Base-by-base conservation (phyloP, 2,113 vertebrate genomes). In the Anseranas semipalmata region DNA sequence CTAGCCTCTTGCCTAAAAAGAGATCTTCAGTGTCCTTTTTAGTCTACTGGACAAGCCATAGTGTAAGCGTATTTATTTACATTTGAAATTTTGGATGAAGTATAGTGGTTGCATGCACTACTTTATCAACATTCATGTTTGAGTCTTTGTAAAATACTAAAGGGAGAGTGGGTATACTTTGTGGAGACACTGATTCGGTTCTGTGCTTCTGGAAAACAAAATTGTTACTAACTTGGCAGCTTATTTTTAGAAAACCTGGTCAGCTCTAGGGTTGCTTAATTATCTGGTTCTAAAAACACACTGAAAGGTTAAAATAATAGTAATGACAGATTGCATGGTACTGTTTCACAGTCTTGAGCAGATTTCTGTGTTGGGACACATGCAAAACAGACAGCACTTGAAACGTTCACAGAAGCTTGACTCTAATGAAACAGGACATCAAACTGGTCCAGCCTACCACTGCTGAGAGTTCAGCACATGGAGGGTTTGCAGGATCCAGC, bases 171-270 rank as follows among this genome's bases (percentile, higher is more conserved):
- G 72, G 19, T 28, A 30, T 20, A 46, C 52, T 59, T 66, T 76
- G 41, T 1, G 3, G 22, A 85, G 45, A 87, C 13, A 53, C 24
- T 0, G 0, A 62, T 62, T 73, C 50, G 28, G n/a, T 15, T 73
- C 35, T 53, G 27, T 45, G 39, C 43, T 81, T 78, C 63, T 77
- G 46, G 46, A 83, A 93, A 74, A 91, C 5, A 12, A 9, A 70
- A 67, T 20, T 35, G 24, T 78, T 75, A 41, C 39, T 25, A 65
- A 92, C 15, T 33, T 25, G 27, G 30, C 28, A 78, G 52, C 10
- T 52, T 88, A 50, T 39, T 86, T 90, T 71, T 86, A 77, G 82
- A 83, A 81, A 94, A 83, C 65, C 43, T 35, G 21, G 12, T 22
- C 16, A 81, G 56, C 66, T 87, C 71, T 46, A 85, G 15, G 28